phyloP scores from a whole-genome alignment of 2,113 vertebrate species.

The Sterrhoptilus dennistouni region DNA sequence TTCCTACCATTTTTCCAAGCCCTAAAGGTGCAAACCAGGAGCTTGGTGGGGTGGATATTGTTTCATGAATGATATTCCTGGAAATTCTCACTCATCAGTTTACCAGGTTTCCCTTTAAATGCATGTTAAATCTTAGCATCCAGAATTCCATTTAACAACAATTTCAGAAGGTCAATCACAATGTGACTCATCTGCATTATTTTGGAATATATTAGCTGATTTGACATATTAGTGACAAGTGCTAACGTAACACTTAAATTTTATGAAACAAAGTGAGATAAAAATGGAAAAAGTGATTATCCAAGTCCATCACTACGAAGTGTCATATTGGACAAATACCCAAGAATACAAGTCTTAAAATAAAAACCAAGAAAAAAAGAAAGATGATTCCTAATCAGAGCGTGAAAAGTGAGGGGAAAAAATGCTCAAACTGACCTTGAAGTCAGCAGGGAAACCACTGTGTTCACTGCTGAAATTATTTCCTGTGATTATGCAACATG shows the following conservation, averaged over 20 bases:
- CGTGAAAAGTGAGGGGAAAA: background rate
- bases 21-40: background rate
- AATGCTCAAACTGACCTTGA: background rate
- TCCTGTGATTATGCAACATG: background rate
- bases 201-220: background rate
- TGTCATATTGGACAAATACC: background rate
- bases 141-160: background rate
- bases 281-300: background rate
- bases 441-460: background rate
- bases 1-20: background rate
- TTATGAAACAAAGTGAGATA: background rate
- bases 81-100: background rate
- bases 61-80: background rate
- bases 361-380: background rate
- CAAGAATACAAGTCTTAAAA: background rate
- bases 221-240: background rate
- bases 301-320: background rate
- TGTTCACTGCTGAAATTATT: background rate
- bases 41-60: rapidly evolving
- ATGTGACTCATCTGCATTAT: background rate
- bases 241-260: background rate
- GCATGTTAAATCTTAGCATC: background rate
- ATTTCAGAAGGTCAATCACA: background rate
- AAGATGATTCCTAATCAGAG: background rate
- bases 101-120: background rate